phyloP scores from a whole-genome alignment of 2,797 vertebrate species.

The Fistularia commersonii region DNA sequence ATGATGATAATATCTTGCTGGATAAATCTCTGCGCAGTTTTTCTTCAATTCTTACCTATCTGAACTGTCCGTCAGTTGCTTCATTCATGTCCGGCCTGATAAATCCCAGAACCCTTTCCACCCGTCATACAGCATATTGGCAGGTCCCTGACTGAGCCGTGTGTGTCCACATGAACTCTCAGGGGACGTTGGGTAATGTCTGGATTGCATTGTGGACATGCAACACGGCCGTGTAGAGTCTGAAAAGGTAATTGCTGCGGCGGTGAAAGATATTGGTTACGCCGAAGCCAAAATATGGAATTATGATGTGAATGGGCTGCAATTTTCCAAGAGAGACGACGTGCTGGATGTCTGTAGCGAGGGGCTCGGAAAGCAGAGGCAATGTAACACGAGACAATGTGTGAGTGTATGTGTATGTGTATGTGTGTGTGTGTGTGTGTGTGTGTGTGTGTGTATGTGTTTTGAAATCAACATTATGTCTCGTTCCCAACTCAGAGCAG shows the following conservation, averaged over 20 bases:
- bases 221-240: slow-evolving; percentile 25
- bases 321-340: slow-evolving; percentile 56
- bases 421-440: no score
- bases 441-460: no score
- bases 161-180: slow-evolving; percentile 29
- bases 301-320: slow-evolving; percentile 32
- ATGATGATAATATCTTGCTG: no score
- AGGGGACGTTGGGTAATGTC: slow-evolving; percentile 70
- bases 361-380: slow-evolving; percentile 31
- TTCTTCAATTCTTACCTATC: no score
- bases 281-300: slow-evolving; percentile 39
- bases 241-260: slow-evolving; percentile 56
- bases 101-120: no score
- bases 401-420: no score
- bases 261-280: slow-evolving; percentile 41
- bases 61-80: background rate
- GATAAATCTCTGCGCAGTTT: no score
- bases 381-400: slow-evolving; percentile 35
- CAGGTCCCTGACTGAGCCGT: slow-evolving; percentile 34
- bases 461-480: no score
- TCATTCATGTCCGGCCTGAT: slow-evolving; percentile 14
- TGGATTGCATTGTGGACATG: slow-evolving; percentile 54
- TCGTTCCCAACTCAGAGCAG: no score
- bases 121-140: slow-evolving; percentile 7
- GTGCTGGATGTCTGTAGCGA: slow-evolving; percentile 30